Evolutionary conservation across 2,888 invertebrate genomes (phyloP).

Genomic region (Dryocosmus kuriphilus): DNA sequence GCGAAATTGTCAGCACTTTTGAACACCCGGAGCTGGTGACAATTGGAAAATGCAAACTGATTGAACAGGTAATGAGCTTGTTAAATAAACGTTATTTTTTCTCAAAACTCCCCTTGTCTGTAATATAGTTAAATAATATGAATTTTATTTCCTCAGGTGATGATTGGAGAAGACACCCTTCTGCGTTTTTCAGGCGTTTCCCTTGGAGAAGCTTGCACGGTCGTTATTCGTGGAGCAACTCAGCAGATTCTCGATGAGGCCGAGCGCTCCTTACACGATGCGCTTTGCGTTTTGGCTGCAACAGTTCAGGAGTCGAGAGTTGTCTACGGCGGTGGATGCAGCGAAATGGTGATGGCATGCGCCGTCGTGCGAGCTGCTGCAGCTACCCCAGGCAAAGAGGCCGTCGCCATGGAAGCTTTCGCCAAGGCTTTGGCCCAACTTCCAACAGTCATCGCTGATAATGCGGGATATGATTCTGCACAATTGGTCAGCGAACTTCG

Average conservation of each 20-base stretch:
- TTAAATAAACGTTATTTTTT: background rate
- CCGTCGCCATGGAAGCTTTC: conserved; percentile 97
- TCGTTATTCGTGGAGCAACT: conserved; percentile 98
- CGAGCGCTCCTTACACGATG: conserved; percentile 98
- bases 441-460: conserved; percentile 98
- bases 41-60: conserved; percentile 95
- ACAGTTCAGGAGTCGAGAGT: conserved; percentile 96
- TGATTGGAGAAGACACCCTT: conserved; percentile 98
- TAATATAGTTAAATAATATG: background rate
- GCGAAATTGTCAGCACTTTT: conserved; percentile 99
- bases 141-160: conserved; percentile 79
- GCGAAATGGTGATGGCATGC: conserved; percentile 98
- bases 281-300: conserved; percentile 96
- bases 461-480: conserved; percentile 98
- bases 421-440: conserved; percentile 92
- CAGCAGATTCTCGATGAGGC: conserved; percentile 99
- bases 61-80: conserved; percentile 86
- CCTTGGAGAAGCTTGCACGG: conserved; percentile 97
- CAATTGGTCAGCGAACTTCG: conserved; percentile 94
- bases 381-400: conserved; percentile 96
- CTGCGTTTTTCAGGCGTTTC: conserved; percentile 96
- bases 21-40: conserved; percentile 95
- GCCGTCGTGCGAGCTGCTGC: conserved; percentile 91
- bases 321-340: conserved; percentile 95
- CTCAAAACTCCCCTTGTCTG: too few species aligned